A percentile compares a stretch with the other conserved stretches of the same genome.
phyloP scores from a whole-genome alignment of 1,140 invertebrate genomes.

The Trichonephila clavipes region DNA sequence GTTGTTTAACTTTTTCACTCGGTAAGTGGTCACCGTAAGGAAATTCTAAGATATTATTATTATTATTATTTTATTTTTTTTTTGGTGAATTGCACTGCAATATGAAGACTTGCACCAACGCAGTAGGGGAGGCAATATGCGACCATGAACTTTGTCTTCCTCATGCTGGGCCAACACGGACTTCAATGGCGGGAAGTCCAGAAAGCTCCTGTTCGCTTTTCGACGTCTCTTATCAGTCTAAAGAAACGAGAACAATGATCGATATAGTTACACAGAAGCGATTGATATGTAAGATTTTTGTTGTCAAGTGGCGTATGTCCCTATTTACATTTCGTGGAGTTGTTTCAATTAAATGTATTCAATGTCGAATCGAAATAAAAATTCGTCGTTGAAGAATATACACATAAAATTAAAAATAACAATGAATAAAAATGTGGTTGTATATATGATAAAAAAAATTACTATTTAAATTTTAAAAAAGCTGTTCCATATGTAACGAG shows the following conservation, averaged over 20 bases:
- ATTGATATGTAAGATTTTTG: neutral
- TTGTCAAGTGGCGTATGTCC: neutral
- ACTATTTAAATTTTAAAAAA: no score
- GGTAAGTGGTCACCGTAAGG: neutral
- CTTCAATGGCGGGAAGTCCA: neutral
- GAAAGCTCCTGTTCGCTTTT: constrained; percentile 24
- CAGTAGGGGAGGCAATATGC: neutral
- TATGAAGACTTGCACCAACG: neutral
- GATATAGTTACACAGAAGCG: constrained; percentile 4
- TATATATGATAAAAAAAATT: no score
- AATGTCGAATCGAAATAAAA: no score
- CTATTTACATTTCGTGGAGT: neutral
- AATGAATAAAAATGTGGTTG: no score
- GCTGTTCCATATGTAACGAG: no score
- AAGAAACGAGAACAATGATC: neutral
- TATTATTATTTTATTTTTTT: neutral
- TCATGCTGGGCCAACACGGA: constrained; percentile 18
- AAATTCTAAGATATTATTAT: neutral
- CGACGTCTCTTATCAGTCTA: neutral
- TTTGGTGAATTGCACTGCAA: neutral
- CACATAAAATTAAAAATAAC: no score
- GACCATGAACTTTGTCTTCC: constrained; percentile 9
- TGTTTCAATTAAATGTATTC: no score
- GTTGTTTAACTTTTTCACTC: constrained; percentile 11
- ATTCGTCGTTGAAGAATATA: no score